Evolutionary conservation across 2,113 vertebrate species (phyloP), one percentile per base, ranked within the genome.

Genomic region (Pongo pygmaeus): DNA sequence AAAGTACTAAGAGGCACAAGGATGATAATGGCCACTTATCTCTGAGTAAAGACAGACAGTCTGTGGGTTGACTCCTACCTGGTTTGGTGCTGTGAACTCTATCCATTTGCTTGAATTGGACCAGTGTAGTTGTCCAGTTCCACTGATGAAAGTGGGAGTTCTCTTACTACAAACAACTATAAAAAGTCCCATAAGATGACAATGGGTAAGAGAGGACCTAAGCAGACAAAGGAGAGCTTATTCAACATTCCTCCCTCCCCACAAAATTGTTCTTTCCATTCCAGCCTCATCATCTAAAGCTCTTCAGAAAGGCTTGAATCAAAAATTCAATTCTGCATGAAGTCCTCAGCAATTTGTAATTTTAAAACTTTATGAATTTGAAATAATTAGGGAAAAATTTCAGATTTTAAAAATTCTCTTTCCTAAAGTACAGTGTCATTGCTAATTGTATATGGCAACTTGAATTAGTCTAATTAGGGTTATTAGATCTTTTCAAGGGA

Each of bases 321-420:
- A 25, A 10, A 23, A 78, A 88, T 84, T 50, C 64, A 74, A 69
- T 46, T 48, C 38, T 38, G 7, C 64, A 8, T 22, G 61, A 89
- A 94, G 72, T 52, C 48, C 43, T 80, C 23, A 69, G 6, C 7
- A 80, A 67, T 72, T 84, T 85, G n/a, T 69, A 79, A 84, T 48
- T 87, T 78, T 79, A 84, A 94, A 84, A 91, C 46, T 48, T 78
- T 6, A 13, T 46, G 30, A 50, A 79, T 94, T 91, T 88, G 30
- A 80, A 84, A 96, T 93, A 96, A 59, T 64, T 61, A n/a, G 38
- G 81, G 27, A 48, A 74, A 61, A 70, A 89, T 52, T 14, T 38
- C 23, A 74, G 27, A 52, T 89, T 74, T 64, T 94, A 38, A 64
- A 87, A 91, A 77, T 80, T 89, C 7, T 64, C 5, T 88, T 61